Conservation (phyloP, 2,113 vertebrate genomes). For the Cathartes aura region DNA sequence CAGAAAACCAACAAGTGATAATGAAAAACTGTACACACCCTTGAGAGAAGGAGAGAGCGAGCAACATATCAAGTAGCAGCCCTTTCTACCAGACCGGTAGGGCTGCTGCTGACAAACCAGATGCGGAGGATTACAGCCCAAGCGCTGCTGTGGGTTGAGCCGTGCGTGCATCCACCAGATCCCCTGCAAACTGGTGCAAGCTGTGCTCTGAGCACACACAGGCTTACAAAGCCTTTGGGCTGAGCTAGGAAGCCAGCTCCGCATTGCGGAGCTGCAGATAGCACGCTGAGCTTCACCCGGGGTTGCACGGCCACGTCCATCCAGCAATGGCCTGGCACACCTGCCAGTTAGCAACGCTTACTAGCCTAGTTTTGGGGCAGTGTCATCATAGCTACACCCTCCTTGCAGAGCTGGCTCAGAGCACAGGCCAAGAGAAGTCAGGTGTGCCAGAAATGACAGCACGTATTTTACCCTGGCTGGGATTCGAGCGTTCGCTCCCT, state of each 20-base stretch:
- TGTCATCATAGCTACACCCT: neutral
- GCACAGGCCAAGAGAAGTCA: neutral
- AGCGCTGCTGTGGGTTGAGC: accelerated
- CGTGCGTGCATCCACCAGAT: accelerated
- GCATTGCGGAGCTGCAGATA: accelerated
- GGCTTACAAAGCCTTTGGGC: neutral
- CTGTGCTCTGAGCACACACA: neutral
- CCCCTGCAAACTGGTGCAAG: neutral
- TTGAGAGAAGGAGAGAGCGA: neutral
- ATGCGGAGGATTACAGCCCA: accelerated
- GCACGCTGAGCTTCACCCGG: accelerated
- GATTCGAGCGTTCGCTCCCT: accelerated
- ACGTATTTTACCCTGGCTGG: accelerated
- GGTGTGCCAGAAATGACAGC: neutral
- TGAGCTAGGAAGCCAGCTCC: neutral
- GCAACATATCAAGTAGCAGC: accelerated
- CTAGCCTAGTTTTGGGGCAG: neutral
- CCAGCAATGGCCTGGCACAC: neutral
- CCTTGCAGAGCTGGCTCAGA: neutral
- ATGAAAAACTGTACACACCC: neutral
- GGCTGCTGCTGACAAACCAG: neutral
- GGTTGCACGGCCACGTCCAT: no score
- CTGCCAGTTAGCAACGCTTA: neutral
- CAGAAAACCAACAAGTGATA: neutral
- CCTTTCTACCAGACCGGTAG: neutral